These are phyloP conservation scores for Lepilemur septentrionalis DNA, from an alignment of 2,797 vertebrate species.

Conservation along the genomic window DNA sequence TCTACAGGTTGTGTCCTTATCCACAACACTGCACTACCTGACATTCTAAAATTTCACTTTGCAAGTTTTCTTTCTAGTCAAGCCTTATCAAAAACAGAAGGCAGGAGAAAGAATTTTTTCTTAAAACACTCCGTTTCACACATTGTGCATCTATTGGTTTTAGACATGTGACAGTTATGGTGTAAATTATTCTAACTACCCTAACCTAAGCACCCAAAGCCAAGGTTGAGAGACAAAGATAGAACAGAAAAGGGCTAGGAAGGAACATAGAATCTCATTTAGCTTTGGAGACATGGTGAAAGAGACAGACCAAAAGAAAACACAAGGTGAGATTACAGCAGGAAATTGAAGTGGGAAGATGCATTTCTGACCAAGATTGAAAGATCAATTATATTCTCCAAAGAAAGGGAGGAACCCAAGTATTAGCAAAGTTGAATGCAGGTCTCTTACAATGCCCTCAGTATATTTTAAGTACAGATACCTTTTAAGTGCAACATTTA, in stretches of 20 bases:
- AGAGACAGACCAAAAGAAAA: not conserved
- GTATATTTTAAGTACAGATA: not conserved
- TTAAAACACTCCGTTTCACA: not conserved
- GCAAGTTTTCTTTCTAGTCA: not conserved
- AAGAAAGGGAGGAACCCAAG: not conserved
- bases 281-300: not conserved
- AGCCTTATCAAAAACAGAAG: not conserved
- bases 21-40: not conserved
- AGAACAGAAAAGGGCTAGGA: not conserved
- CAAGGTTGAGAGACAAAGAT: not conserved
- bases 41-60: not conserved
- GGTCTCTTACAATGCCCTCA: fast-evolving
- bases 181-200: not conserved
- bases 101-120: not conserved
- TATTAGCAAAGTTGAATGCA: not conserved
- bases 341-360: not conserved
- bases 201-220: fast-evolving
- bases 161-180: not conserved
- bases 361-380: not conserved
- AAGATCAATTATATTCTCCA: not conserved
- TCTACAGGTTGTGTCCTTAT: not conserved
- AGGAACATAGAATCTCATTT: not conserved
- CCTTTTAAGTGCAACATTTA: not conserved
- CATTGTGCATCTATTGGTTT: fast-evolving
- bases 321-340: not conserved